These are phyloP conservation scores for Erethizon dorsatum DNA, from an alignment of 2,797 vertebrate genomes.

Conservation along the genomic window DNA sequence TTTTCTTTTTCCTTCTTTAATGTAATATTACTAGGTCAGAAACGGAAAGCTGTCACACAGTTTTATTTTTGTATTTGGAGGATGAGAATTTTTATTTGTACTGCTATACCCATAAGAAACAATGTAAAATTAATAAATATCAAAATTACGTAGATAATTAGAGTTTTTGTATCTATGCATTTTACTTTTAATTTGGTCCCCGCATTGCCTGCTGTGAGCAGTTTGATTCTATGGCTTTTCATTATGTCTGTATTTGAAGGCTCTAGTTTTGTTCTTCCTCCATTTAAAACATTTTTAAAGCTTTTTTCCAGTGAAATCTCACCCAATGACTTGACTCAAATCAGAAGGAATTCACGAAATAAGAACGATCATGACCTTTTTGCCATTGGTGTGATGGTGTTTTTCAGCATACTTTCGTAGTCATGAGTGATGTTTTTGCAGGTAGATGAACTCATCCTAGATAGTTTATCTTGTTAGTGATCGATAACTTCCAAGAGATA, in stretches of 20 bases:
- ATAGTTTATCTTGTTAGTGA: slow-evolving; percentile 88
- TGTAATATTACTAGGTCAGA: slow-evolving; percentile 23
- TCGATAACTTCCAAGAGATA: slow-evolving; percentile 85
- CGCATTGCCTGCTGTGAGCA: slow-evolving; percentile 65
- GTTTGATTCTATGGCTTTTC: slow-evolving; percentile 74
- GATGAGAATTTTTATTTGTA: slow-evolving; percentile 39
- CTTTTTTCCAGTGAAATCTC: slow-evolving; percentile 88
- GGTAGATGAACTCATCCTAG: slow-evolving; percentile 86
- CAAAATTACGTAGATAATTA: slow-evolving; percentile 39
- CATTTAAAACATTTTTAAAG: slow-evolving; percentile 87
- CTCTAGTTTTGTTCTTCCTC: slow-evolving; percentile 76
- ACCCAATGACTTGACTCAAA: slow-evolving; percentile 89
- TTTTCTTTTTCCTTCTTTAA: slow-evolving; percentile 50
- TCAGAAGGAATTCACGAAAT: slow-evolving; percentile 92
- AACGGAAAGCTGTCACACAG: slow-evolving; percentile 37
- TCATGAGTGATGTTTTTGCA: slow-evolving; percentile 90
- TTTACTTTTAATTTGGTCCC: slow-evolving; percentile 52
- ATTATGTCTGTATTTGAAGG: slow-evolving; percentile 31
- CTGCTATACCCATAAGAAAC: neutral
- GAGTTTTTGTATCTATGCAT: slow-evolving; percentile 65
- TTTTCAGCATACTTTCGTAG: slow-evolving; percentile 91
- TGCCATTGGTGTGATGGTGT: slow-evolving; percentile 91
- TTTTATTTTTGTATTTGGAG: slow-evolving; percentile 47
- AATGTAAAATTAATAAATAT: slow-evolving; percentile 52
- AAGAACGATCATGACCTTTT: slow-evolving; percentile 89